These are phyloP conservation scores for Catharus bicknelli DNA, from an alignment of 2,113 vertebrate genomes.

Conservation along the genomic window DNA sequence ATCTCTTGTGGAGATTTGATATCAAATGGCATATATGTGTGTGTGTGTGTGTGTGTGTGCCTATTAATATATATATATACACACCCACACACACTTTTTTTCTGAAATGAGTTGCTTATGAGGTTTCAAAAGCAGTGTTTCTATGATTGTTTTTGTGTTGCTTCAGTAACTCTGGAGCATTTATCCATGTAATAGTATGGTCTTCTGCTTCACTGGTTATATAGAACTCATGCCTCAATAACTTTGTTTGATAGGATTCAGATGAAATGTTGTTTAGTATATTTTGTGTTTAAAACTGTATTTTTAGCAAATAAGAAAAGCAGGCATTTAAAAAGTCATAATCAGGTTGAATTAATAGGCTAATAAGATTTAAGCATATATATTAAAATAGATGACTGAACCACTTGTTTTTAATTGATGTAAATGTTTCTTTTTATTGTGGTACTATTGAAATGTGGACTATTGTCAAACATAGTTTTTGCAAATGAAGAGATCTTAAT, in stretches of 20 bases:
- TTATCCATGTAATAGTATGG: slow-evolving; percentile 80
- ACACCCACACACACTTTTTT: background rate
- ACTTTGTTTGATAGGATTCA: slow-evolving; percentile 71
- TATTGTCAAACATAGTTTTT: background rate
- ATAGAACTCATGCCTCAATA: slow-evolving; percentile 72
- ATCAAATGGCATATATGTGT: background rate
- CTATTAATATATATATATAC: background rate
- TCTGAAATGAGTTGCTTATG: slow-evolving; percentile 30
- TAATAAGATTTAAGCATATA: slow-evolving; percentile 48
- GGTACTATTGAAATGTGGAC: background rate
- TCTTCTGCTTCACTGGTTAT: slow-evolving; percentile 74
- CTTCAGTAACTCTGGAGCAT: slow-evolving; percentile 74
- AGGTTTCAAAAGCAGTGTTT: slow-evolving; percentile 69
- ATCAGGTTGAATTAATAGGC: slow-evolving; percentile 43
- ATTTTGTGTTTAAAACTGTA: slow-evolving; percentile 73
- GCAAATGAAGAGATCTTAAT: background rate
- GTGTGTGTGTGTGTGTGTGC: fast-evolving
- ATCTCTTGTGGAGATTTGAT: background rate
- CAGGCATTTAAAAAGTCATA: slow-evolving; percentile 52
- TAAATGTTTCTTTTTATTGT: background rate
- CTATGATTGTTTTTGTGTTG: slow-evolving; percentile 76
- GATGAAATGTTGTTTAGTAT: slow-evolving; percentile 70
- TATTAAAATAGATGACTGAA: slow-evolving; percentile 6
- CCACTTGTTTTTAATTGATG: slow-evolving; percentile 3
- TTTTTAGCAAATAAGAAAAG: slow-evolving; percentile 65